Evolutionary conservation across 2,797 vertebrate genomes (phyloP).

Genomic region (Clarias fuscus): DNA sequence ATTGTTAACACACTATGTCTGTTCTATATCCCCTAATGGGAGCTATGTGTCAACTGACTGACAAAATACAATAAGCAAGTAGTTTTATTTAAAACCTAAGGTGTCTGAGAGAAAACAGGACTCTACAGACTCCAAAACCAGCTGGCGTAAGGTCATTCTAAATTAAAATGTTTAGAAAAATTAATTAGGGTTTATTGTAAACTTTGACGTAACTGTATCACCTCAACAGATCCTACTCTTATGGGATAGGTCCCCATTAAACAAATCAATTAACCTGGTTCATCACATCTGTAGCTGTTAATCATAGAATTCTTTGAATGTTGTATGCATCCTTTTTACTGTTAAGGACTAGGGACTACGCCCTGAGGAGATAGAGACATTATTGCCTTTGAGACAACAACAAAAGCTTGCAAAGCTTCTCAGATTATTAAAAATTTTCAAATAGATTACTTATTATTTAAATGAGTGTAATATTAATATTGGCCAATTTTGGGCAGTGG

Average conservation of each 20-base stretch:
- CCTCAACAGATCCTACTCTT: background rate
- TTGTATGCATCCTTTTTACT: background rate
- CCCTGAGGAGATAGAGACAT: background rate
- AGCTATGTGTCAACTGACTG: conserved; percentile 25
- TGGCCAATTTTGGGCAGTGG: background rate
- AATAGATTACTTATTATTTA: background rate
- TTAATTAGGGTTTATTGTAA: background rate
- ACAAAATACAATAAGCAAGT: conserved; percentile 21
- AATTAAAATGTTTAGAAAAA: background rate
- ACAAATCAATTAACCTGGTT: no score
- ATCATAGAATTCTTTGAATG: background rate
- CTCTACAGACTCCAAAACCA: background rate
- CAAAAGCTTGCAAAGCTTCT: no score
- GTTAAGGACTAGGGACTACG: background rate
- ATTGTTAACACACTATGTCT: conserved; percentile 4
- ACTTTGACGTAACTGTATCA: background rate
- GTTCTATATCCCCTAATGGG: conserved; percentile 6
- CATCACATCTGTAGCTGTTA: background rate
- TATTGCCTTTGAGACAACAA: background rate
- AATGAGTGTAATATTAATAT: background rate
- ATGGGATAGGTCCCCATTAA: background rate
- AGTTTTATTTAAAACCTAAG: conserved; percentile 10
- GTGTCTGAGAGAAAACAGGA: background rate
- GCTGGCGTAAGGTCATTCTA: background rate
- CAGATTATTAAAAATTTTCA: background rate